Evolutionary conservation across 2,888 invertebrate genomes (phyloP), one percentile per base, ranked within the genome.

Genomic region (Acanthopleura granulata): DNA sequence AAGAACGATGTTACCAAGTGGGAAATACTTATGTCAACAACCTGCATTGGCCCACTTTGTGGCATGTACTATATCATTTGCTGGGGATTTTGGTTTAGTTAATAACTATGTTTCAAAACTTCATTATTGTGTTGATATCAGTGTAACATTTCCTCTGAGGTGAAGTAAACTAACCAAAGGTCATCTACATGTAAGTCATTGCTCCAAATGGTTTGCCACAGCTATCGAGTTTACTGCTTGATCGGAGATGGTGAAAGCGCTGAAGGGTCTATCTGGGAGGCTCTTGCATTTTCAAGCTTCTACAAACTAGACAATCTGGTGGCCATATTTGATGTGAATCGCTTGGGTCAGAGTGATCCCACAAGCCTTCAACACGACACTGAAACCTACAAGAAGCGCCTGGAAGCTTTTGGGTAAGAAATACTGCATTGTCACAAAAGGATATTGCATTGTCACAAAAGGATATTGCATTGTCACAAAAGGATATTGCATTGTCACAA

Each of bases 191-290:
- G 40, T 40, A 40, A 40, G 40, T 40, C 3, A 40, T 40, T 40
- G 40, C n/a, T 40, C 40, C 40, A 40, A 40, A 40, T 40, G 3
- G 40, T 71, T 25, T 71, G 76, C 76, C 83, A 0, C 81, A 91
- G 91, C 76, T 92, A 91, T 91, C 96, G 99, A 86, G 97, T 97
- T 1, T 99, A 95, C 91, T 98, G 98, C 88, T 88, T 99, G 83
- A 93, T 99, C 77, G 99, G 99, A 16, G 99, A 99, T 92, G 99
- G 99, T 11, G 99, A 99, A 92, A 95, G 97, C 75, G 98, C 99
- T 0, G 99, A 99, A 92, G 99, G 99, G 76, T 97, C 97, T 71
- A 93, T 99, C 81, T 99, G 98, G 98, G 98, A 99, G 92, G 97
- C 98, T 0, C 92, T 98, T 78, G 94, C 97, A 87, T 99, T 99